Conservation (phyloP, 2,888 invertebrate genomes). For the Loripinus fragilis region DNA sequence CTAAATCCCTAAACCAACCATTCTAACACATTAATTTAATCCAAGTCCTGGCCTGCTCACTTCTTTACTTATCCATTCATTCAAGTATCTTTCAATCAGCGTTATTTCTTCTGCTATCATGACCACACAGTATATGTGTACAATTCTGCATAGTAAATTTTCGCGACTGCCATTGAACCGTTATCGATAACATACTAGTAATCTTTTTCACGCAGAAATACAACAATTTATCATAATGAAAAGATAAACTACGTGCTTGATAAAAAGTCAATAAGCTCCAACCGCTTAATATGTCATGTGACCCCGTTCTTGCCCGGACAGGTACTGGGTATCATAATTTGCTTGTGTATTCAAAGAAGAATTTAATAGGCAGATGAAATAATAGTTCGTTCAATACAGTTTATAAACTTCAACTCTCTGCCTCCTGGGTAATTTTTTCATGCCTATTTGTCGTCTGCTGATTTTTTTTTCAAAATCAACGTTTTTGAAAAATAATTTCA, state of each 20-base stretch:
- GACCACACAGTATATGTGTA: not conserved
- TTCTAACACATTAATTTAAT: slow-evolving; percentile 8
- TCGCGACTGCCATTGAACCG: not conserved
- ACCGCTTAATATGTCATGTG: slow-evolving; percentile 13
- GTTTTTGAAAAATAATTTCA: no score
- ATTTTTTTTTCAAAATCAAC: no score
- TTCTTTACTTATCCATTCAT: slow-evolving; percentile 8
- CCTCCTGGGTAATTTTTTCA: no score
- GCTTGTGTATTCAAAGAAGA: not conserved
- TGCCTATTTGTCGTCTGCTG: no score
- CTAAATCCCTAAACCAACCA: not conserved
- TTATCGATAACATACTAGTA: not conserved
- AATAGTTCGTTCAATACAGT: slow-evolving; percentile 3
- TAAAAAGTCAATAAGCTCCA: slow-evolving; percentile 15
- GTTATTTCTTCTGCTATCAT: slow-evolving; percentile 5
- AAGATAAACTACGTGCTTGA: slow-evolving; percentile 7
- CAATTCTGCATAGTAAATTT: not conserved
- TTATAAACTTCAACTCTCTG: not conserved
- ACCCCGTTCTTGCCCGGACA: not conserved
- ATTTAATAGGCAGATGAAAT: slow-evolving; percentile 2
- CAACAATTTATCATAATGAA: slow-evolving; percentile 10
- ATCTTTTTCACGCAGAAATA: slow-evolving; percentile 4
- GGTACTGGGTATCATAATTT: slow-evolving; percentile 1
- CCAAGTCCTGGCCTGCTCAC: slow-evolving; percentile 7
- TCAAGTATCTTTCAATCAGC: not conserved